These are phyloP conservation scores for Drosophila erecta DNA, from an alignment of 1,140 invertebrate genomes.

Conservation along the genomic window DNA sequence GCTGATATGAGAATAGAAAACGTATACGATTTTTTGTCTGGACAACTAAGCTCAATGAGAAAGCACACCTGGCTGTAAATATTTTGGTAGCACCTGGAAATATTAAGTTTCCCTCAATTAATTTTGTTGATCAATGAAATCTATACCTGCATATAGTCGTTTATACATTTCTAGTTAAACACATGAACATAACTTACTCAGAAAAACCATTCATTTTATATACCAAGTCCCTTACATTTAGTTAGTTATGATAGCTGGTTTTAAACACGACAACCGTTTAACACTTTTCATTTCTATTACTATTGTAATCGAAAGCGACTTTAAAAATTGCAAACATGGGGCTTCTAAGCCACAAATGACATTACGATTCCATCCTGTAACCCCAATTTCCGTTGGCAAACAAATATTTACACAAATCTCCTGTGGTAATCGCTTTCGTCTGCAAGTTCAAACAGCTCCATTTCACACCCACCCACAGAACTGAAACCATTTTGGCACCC, in stretches of 20 bases:
- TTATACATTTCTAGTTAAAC: too few relatives aligned
- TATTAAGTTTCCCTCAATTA: slow-evolving; percentile 2
- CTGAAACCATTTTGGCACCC: slow-evolving; percentile 35
- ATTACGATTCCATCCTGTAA: not conserved
- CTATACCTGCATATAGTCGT: too few relatives aligned
- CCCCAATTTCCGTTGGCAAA: slow-evolving; percentile 8
- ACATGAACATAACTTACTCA: too few relatives aligned
- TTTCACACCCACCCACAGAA: slow-evolving; percentile 21
- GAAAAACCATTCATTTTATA: too few relatives aligned
- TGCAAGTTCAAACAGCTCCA: slow-evolving; percentile 29
- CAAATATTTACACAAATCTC: slow-evolving; percentile 44
- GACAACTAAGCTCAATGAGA: slow-evolving; percentile 2
- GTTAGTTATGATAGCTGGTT: too few relatives aligned
- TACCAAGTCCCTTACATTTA: too few relatives aligned
- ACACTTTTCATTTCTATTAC: slow-evolving; percentile 1
- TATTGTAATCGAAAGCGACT: not conserved
- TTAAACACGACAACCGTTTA: too few relatives aligned
- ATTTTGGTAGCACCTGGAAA: not conserved
- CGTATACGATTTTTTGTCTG: slow-evolving; percentile 14
- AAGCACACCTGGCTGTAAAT: not conserved
- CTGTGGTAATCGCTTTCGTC: slow-evolving; percentile 27
- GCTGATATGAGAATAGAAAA: slow-evolving; percentile 15
- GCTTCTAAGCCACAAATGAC: slow-evolving; percentile 3
- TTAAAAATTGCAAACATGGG: not conserved
- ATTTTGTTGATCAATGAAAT: not conserved